These are phyloP conservation scores for Archips crataeganus DNA, from an alignment of 2,888 invertebrate genomes.

Conservation along the genomic window DNA sequence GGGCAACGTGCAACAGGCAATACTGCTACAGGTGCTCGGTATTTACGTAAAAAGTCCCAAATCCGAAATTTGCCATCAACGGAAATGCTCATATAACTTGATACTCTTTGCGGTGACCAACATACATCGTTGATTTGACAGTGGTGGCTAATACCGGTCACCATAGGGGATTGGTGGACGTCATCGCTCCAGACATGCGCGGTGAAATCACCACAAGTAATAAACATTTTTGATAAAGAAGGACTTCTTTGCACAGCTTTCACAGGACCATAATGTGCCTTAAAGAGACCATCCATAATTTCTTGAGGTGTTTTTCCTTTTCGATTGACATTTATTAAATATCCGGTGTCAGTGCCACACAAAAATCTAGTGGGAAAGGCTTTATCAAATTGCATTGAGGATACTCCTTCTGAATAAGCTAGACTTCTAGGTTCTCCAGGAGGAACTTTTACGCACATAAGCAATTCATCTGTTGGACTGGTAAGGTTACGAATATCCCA, in stretches of 20 bases:
- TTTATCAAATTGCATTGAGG: slow-evolving; percentile 88
- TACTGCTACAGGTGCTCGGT: slow-evolving; percentile 87
- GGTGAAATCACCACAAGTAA: slow-evolving; percentile 88
- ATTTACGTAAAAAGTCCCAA: slow-evolving; percentile 92
- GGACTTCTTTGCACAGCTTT: slow-evolving; percentile 88
- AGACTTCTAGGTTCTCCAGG: slow-evolving; percentile 77
- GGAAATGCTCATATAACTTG: slow-evolving; percentile 63
- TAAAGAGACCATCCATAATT: slow-evolving; percentile 84
- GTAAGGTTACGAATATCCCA: slow-evolving; percentile 89
- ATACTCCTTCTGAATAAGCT: slow-evolving; percentile 85
- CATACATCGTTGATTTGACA: slow-evolving; percentile 60
- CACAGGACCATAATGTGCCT: slow-evolving; percentile 85
- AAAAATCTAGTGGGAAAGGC: slow-evolving; percentile 87
- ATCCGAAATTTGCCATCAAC: slow-evolving; percentile 89
- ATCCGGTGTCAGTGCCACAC: slow-evolving; percentile 52
- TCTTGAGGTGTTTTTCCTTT: slow-evolving; percentile 86
- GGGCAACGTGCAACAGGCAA: slow-evolving; percentile 84
- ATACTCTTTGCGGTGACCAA: slow-evolving; percentile 70
- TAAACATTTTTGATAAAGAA: slow-evolving; percentile 87
- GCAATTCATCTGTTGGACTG: slow-evolving; percentile 84
- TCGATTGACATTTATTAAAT: slow-evolving; percentile 8
- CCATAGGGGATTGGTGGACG: slow-evolving; percentile 72
- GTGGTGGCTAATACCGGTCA: slow-evolving; percentile 57
- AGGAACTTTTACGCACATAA: slow-evolving; percentile 82
- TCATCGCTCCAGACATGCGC: slow-evolving; percentile 89